Conservation (phyloP, 2,888 invertebrate species). For the Mechanitis mazaeus region DNA sequence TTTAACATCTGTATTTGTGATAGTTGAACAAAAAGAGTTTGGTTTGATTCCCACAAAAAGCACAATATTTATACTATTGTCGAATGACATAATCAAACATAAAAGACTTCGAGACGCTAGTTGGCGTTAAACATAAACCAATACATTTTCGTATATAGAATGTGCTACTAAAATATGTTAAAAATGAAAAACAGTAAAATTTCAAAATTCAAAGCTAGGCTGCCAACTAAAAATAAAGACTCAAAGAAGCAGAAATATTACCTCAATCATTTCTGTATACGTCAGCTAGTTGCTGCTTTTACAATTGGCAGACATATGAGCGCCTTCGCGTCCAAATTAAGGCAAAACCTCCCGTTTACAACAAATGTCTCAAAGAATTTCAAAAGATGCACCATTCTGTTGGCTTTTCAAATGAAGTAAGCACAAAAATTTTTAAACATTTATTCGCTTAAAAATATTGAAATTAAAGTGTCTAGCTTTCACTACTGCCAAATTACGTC, state of each 20-base stretch:
- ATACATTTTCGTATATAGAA: no score
- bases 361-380: conserved; percentile 25
- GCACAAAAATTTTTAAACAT: conserved; percentile 22
- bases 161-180: no score
- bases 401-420: conserved; percentile 26
- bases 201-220: conserved; percentile 25
- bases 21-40: no score
- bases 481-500: conserved; percentile 13
- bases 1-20: no score
- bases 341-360: conserved; percentile 55
- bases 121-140: no score
- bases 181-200: no score
- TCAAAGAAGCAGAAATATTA: conserved; percentile 61
- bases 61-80: no score
- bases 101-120: no score
- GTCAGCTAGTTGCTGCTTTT: conserved; percentile 46
- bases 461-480: background rate
- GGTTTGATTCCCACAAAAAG: no score
- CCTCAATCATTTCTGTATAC: conserved; percentile 42
- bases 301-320: conserved; percentile 49
- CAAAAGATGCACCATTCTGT: conserved; percentile 25
- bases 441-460: conserved; percentile 10
- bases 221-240: conserved; percentile 36
- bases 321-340: conserved; percentile 58
- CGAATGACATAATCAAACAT: no score